Base-by-base conservation (phyloP, 1,140 invertebrate species). In the Drosophila melanica region DNA sequence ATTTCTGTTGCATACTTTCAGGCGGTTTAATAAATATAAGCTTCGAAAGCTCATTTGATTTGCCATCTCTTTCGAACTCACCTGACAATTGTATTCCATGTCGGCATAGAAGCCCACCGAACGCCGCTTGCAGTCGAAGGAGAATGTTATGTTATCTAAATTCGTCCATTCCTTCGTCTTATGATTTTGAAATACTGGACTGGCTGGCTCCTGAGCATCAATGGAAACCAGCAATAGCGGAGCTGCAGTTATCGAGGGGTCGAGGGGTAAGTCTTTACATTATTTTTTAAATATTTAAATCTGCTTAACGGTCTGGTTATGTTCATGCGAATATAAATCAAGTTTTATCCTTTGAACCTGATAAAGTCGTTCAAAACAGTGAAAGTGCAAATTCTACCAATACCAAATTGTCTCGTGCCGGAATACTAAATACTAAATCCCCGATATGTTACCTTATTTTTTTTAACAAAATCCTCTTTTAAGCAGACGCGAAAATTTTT, bases 21-120 rank as follows among this genome's bases (percentile, higher is more conserved):
- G 82, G 76, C 78, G 10, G 4, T 0, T 2, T 7, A 27, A 5
- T 14, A 65, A 75, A 68, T 14, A 65, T 70, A 68, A 30, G 8
- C 9, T 1, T 10, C 11, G 10, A 27, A 67, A 39, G 11, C 27
- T 53, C 9, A n/a, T 20, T 41, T 71, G 44, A 16, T 4, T 3
- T 41, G 42, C 18, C 44, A 10, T 45, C 18, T 27, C 1, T 35
- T 9, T 45, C 44, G 37, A 16, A 41, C 75, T 91, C 54, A 92
- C 90, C 86, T 94, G 94, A 81, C 94, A 95, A 79, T 94, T 93
- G 77, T 94, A 94, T 82, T 95, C 94, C 48, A 93, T 93, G 77
- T 95, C 94, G 8, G 94, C 94, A 77, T 95, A 95, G 74, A 94
- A 94, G 4, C 94, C 94, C 35, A 94, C 93, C 1, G 94, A 91